Base-by-base conservation (phyloP, 2,113 vertebrate genomes). In the Aleadryas rufinucha region DNA sequence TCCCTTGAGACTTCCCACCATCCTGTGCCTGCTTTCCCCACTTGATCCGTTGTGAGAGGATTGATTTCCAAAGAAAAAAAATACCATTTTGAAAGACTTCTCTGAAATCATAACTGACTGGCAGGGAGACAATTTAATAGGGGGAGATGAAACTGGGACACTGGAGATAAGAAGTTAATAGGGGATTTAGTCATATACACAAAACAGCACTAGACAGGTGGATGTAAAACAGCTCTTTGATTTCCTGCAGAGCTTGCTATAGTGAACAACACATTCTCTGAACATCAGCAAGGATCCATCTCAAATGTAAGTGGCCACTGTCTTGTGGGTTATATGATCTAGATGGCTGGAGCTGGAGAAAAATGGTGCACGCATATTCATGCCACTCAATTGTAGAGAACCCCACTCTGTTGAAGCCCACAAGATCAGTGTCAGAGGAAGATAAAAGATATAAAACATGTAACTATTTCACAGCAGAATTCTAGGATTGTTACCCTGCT, bases 1-100 rank as follows among this genome's bases (percentile, higher is more conserved):
- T 77, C 44, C 44, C 35, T 78, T 76, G 65, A 52, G 82, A 54
- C 59, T 89, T 93, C 42, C 52, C 37, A 60, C 35, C 31, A 33
- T 83, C 26, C 53, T 87, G 41, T 37, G 28, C 24, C 45, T 64
- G 11, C 17, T 86, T 53, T 42, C 33, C 63, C 5, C 5, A 35
- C 37, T 89, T 69, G 30, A 53, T 54, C 47, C 4, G 18, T 33
- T 66, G 30, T 78, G 35, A 93, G 60, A 52, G 37, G 16, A 19
- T 89, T 65, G 24, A 83, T 87, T 74, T 93, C 41, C 45, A 91
- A 96, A 87, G 31, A 21, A 90, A 79, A 89, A 89, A 87, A 96
- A 60, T 49, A 61, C 2, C 3, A 61, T 83, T 95, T 93, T 65
- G 59, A 93, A 96, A 83, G n/a, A 23, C 16, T 91, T 78, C 39